Conservation (phyloP, 2,888 invertebrate species). For the Crioceris asparagi region DNA sequence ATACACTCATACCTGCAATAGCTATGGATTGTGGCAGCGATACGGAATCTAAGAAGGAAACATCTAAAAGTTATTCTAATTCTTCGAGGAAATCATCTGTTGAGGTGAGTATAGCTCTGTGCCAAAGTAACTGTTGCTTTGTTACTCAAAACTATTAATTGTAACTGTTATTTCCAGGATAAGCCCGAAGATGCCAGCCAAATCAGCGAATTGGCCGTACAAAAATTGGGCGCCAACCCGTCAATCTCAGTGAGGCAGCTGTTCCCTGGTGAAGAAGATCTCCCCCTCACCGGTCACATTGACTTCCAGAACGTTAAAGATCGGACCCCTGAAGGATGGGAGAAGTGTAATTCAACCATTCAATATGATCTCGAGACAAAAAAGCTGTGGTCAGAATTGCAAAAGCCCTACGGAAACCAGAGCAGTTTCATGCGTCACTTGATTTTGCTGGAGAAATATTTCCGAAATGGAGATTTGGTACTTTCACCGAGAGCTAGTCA, state of each 20-base stretch:
- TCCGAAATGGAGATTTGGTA: slow-evolving; percentile 66
- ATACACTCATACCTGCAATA: slow-evolving; percentile 35
- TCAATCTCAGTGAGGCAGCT: slow-evolving; percentile 73
- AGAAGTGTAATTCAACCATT: slow-evolving; percentile 65
- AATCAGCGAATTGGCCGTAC: slow-evolving; percentile 47
- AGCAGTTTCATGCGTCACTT: slow-evolving; percentile 76
- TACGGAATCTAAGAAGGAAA: slow-evolving; percentile 28
- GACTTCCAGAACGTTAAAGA: slow-evolving; percentile 63
- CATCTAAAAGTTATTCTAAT: not conserved
- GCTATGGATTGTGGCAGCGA: slow-evolving; percentile 30
- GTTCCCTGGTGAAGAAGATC: slow-evolving; percentile 74
- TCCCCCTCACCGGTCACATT: slow-evolving; percentile 63
- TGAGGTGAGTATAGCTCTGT: slow-evolving; percentile 14
- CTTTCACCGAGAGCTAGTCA: slow-evolving; percentile 62
- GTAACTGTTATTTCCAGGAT: too few relatives aligned
- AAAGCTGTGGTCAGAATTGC: slow-evolving; percentile 63
- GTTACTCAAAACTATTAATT: too few relatives aligned
- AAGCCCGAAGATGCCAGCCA: too few relatives aligned
- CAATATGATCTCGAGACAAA: slow-evolving; percentile 78
- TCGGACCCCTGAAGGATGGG: slow-evolving; percentile 76
- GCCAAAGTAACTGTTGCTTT: not conserved
- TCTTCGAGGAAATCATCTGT: not conserved
- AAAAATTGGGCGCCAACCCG: slow-evolving; percentile 62
- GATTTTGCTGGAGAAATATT: slow-evolving; percentile 73
- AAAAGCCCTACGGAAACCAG: slow-evolving; percentile 79